These are phyloP conservation scores for Odontocerum albicorne DNA, from an alignment of 2,888 invertebrate species.

Conservation along the genomic window DNA sequence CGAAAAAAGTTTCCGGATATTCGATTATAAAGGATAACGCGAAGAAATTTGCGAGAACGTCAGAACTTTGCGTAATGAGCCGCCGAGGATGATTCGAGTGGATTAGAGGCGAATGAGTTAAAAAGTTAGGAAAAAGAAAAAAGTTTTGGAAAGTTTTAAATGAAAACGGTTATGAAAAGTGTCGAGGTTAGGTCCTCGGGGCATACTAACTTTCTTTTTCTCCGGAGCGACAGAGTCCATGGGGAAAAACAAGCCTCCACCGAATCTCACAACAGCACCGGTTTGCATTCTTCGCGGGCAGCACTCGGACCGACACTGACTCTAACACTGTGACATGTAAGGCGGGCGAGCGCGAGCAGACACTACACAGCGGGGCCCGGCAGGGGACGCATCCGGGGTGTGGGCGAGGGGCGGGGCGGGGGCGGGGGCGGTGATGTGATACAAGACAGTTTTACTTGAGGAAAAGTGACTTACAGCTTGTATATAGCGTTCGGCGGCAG, in stretches of 20 bases:
- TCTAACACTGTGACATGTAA: slow-evolving; percentile 33
- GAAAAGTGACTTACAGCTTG: slow-evolving; percentile 36
- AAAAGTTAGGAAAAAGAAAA: slow-evolving; percentile 12
- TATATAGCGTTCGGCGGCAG: slow-evolving; percentile 44
- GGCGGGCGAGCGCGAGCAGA: slow-evolving; percentile 39
- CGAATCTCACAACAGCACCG: slow-evolving; percentile 36
- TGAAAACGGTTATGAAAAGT: slow-evolving; percentile 29
- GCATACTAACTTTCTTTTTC: slow-evolving; percentile 37
- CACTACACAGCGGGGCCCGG: slow-evolving; percentile 46
- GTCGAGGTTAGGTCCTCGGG: slow-evolving; percentile 29
- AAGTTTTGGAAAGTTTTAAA: slow-evolving; percentile 21
- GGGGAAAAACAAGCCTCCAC: slow-evolving; percentile 37
- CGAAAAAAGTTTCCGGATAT: slow-evolving; percentile 9
- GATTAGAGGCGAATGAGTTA: slow-evolving; percentile 8
- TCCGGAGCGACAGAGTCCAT: slow-evolving; percentile 37
- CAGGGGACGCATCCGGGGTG: slow-evolving; percentile 46
- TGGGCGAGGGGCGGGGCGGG: slow-evolving; percentile 50
- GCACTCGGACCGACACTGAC: slow-evolving; percentile 29
- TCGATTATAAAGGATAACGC: no score
- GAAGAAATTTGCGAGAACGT: slow-evolving; percentile 2
- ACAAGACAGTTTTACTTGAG: slow-evolving; percentile 32
- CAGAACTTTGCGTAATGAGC: no score
- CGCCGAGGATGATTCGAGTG: slow-evolving; percentile 8
- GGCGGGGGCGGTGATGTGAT: slow-evolving; percentile 28
- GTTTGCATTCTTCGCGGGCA: slow-evolving; percentile 33